phyloP scores from a whole-genome alignment of 30 jellyfish, hydroid and myxozoan genomes.

The Turritopsis dohrnii region DNA sequence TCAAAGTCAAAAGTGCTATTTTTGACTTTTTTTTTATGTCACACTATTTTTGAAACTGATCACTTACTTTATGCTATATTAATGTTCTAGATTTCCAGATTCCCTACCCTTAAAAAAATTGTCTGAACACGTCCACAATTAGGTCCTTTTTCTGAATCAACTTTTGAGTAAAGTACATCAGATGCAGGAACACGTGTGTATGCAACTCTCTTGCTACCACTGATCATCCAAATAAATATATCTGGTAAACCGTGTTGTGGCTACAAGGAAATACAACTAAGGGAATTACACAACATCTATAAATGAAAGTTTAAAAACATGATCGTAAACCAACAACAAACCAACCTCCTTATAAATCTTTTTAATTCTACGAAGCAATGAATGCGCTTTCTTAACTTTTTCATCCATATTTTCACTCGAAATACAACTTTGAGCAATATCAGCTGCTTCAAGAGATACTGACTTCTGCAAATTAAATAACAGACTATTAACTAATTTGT shows the following conservation, averaged over 20 bases:
- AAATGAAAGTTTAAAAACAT: background rate
- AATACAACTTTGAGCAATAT: constrained; percentile 26
- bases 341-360: constrained; percentile 58
- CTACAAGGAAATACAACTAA: constrained; percentile 28
- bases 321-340: background rate
- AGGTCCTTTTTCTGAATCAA: constrained; percentile 80
- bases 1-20: too few species aligned
- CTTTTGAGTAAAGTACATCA: constrained; percentile 79
- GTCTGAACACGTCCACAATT: constrained; percentile 96
- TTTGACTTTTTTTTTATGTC: too few species aligned
- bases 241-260: constrained; percentile 98
- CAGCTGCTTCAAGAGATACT: constrained; percentile 47
- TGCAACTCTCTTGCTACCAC: constrained; percentile 88
- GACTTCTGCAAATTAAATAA: constrained; percentile 37
- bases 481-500: background rate
- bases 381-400: constrained; percentile 40
- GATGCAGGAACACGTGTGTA: constrained; percentile 86
- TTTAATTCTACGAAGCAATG: constrained; percentile 38
- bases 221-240: constrained; percentile 86
- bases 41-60: too few species aligned
- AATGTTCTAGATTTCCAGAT: background rate
- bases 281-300: background rate
- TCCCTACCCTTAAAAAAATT: constrained; percentile 70
- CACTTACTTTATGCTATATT: too few species aligned
- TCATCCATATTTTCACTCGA: constrained; percentile 27